Base-by-base conservation (phyloP, 2,888 invertebrate species). In the Drosophila putrida region DNA sequence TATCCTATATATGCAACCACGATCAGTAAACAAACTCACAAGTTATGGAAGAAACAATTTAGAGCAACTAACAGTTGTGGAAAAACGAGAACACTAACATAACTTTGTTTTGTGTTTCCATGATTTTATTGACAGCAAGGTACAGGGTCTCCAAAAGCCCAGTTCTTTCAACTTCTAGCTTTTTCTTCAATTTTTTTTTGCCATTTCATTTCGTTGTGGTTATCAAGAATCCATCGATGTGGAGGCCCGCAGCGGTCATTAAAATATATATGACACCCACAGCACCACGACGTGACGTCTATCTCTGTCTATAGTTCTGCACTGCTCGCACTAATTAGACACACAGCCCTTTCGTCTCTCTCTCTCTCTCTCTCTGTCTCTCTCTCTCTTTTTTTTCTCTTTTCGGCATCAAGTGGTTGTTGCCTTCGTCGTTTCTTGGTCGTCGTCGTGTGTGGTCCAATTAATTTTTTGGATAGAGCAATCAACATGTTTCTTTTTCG, bases 211-310 rank as follows among this genome's bases (percentile, higher is more conserved):
- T 65, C 64, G 25, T 57, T 36, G 64, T 66, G 79, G 71, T 69
- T 82, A 82, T 82, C 82, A 79, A 71, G 65, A 66, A 79, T 47
- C 31, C 70, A 57, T 57, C 57, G 57, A 46, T 57, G 44, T 36
- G 44, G 33, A 5, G 33, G 50, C 35, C 36, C 39, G 59, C 39
- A 41, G 59, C 36, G 59, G 50, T 88, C 83, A 83, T 83, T 83
- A 83, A 83, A 83, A 83, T 88, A 88, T 88, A 82, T 83, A 78
- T 83, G 88, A 88, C 83, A 86, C 86, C 83, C 83, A 83, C 83
- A 82, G 85, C 60, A 65, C 71, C 55, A 62, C 76, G 72, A 70
- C 27, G 33, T 10, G 28, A 20, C 15, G 27, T 44, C 53, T 65
- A 13, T 71, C 73, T 57, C 63, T 33, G 31, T 70, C 53, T 44